These are phyloP conservation scores for Mimachlamys varia DNA, from an alignment of 2,888 invertebrate genomes.

Conservation along the genomic window DNA sequence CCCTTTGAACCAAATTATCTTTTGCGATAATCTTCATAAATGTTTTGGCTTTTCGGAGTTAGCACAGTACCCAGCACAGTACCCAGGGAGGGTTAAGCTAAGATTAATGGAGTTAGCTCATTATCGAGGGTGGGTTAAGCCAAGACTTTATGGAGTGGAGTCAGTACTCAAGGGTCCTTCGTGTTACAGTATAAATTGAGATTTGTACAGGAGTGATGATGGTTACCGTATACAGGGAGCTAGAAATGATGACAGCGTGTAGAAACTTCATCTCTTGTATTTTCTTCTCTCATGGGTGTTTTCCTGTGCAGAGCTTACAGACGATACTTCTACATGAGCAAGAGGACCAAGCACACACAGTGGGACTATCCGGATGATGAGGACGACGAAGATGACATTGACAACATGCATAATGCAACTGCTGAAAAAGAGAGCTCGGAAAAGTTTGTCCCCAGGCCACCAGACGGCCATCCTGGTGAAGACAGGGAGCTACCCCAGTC, in stretches of 20 bases:
- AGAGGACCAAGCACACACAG: conserved; percentile 84
- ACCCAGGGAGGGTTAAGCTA: background rate
- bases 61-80: no score
- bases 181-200: conserved; percentile 28
- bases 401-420: background rate
- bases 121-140: background rate
- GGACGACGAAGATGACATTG: conserved; percentile 50
- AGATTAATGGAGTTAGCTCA: background rate
- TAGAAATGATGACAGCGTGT: background rate
- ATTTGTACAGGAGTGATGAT: conserved; percentile 7
- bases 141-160: no score
- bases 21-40: no score
- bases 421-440: background rate
- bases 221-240: background rate
- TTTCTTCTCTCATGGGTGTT: conserved; percentile 56
- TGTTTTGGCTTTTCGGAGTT: no score
- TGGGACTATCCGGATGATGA: conserved; percentile 84
- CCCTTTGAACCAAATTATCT: no score
- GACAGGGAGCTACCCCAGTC: conserved; percentile 12
- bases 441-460: background rate
- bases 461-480: conserved; percentile 6
- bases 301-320: conserved; percentile 84
- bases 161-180: no score
- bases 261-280: conserved; percentile 36
- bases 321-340: conserved; percentile 87